A percentile compares a stretch with the other conserved stretches of the same genome.
Evolutionary conservation across 2,797 vertebrate genomes (phyloP).

Genomic region (Halcyon smyrnensis): DNA sequence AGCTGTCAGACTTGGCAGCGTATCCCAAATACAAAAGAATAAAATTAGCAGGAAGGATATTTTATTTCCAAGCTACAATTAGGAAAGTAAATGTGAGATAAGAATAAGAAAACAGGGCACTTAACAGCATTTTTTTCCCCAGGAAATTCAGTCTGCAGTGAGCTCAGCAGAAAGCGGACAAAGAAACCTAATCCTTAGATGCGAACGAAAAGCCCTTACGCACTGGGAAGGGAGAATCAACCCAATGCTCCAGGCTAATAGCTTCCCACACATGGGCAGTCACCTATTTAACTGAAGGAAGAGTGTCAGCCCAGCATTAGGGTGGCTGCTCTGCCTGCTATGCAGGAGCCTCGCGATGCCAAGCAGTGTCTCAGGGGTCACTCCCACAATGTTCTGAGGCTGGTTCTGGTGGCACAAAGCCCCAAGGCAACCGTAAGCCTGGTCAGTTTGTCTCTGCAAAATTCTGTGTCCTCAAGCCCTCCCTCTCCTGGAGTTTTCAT

Average conservation of each 20-base stretch:
- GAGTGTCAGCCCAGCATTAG: not conserved
- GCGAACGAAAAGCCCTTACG: not conserved
- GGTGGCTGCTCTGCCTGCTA: fast-evolving
- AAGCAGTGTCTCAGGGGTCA: not conserved
- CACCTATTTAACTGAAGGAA: not conserved
- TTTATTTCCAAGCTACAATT: slow-evolving; percentile 49
- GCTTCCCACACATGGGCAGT: not conserved
- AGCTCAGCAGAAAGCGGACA: not conserved
- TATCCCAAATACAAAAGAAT: slow-evolving; percentile 52
- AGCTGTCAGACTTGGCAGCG: slow-evolving; percentile 34
- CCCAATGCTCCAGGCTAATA: not conserved
- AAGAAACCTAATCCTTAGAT: not conserved
- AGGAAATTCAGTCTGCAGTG: not conserved
- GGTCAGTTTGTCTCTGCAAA: not conserved
- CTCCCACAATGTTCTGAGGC: not conserved
- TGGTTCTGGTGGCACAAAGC: not conserved
- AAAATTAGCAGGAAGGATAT: slow-evolving; percentile 59
- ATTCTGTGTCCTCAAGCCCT: too few relatives aligned
- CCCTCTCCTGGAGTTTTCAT: not conserved
- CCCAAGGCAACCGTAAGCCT: not conserved
- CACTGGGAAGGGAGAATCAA: not conserved
- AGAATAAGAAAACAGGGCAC: not conserved
- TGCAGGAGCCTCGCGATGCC: not conserved
- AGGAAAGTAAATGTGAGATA: slow-evolving; percentile 31
- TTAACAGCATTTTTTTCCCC: not conserved